Evolutionary conservation across 1,140 invertebrate species (phyloP).

Genomic region (Drosophila santomea): DNA sequence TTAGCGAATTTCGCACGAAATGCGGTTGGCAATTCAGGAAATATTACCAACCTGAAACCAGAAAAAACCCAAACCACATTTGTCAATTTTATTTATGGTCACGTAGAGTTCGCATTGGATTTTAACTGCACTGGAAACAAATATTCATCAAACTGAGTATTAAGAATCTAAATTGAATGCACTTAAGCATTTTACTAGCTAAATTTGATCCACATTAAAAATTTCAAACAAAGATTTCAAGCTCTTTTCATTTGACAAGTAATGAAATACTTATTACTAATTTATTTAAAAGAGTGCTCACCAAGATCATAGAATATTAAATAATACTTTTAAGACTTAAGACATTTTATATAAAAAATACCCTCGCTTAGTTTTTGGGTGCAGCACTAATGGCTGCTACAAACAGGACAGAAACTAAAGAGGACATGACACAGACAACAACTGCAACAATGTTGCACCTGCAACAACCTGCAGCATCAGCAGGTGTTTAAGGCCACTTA

Average conservation of each 20-base stretch:
- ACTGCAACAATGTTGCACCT: constrained; percentile 28
- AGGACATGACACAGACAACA: constrained; percentile 36
- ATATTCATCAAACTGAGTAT: no score
- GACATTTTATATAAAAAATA: no score
- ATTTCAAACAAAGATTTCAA: no score
- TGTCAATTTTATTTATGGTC: constrained; percentile 82
- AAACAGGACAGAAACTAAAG: constrained; percentile 26
- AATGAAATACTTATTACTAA: no score
- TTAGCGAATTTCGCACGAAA: constrained; percentile 42
- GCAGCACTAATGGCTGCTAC: constrained; percentile 43
- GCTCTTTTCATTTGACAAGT: no score
- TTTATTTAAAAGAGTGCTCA: not conserved
- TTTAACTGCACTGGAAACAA: constrained; percentile 31
- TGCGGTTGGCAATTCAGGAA: constrained; percentile 20
- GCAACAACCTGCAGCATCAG: constrained; percentile 45
- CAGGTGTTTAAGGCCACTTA: constrained; percentile 81
- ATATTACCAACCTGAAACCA: constrained; percentile 13
- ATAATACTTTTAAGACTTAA: no score
- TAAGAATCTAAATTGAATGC: no score
- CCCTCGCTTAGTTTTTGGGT: not conserved
- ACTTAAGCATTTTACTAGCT: no score
- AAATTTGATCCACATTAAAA: no score
- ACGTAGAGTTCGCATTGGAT: constrained; percentile 69
- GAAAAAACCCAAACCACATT: constrained; percentile 56
- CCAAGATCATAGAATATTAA: no score